Evolutionary conservation across 2,113 vertebrate genomes (phyloP), one percentile per base, ranked within the genome.

Genomic region (Hucho hucho): DNA sequence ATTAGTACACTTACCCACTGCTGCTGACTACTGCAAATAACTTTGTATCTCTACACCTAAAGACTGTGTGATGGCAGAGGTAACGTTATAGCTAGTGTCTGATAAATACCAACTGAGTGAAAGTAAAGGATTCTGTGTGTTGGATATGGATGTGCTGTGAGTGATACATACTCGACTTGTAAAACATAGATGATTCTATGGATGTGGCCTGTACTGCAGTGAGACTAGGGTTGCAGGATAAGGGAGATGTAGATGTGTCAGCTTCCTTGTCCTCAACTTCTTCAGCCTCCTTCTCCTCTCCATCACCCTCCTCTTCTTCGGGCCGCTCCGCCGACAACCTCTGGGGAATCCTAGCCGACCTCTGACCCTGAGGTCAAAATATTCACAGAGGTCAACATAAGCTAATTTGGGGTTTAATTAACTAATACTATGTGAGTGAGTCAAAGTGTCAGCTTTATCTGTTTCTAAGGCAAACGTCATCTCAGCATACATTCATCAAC

Each of bases 151-250:
- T 86, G 92, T 93, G 91, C 93, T 93, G 93, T 91, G 86, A 90
- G 90, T 82, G 89, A 95, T 98, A 99, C 97, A 93, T 99, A 99
- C 98, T 96, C 95, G 85, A 74, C 83, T 96, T 96, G 94, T 90
- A 91, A 88, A 96, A 94, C 89, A 94, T 87, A 92, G 97, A 84
- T 83, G 96, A 87, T 86, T 95, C 89, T 89, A 91, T 91, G 85
- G 95, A 89, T 88, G 95, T 85, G 85, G 94, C 90, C 92, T 94
- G 93, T 91, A 92, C 94, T 82, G 96, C 95, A 89, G 95, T 96
- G 94, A 95, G 95, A 93, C 95, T 95, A 92, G 96, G 95, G 90
- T 96, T 95, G 66, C 93, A 95, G 74, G 92, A 93, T 93, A 92
- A 89, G 75, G 94, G 64, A 72, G 84, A 92, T 0, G 94, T 91